A percentile compares a stretch with the other conserved stretches of the same genome.
Conservation (phyloP, 2,113 vertebrate species). For the Pomatorhinus ruficollis region DNA sequence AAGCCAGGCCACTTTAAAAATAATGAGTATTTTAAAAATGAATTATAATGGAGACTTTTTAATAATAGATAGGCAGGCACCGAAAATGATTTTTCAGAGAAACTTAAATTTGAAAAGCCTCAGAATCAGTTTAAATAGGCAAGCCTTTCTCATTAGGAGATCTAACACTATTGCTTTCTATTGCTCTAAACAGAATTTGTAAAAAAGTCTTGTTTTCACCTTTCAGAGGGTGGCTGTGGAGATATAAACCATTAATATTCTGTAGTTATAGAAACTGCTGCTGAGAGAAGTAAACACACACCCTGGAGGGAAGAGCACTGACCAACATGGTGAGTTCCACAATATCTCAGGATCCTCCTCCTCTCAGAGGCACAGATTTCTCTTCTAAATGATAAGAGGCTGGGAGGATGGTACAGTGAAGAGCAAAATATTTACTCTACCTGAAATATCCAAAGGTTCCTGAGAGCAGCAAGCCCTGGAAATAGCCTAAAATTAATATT, state of each 20-base stretch:
- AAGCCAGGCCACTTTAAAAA: neutral
- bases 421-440: neutral
- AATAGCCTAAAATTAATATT: neutral
- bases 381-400: neutral
- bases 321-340: neutral
- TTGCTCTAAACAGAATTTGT: neutral
- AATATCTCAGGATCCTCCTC: neutral
- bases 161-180: neutral
- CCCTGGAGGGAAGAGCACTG: neutral
- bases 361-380: neutral
- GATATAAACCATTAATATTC: neutral
- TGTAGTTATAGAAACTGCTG: neutral
- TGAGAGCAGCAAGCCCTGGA: neutral
- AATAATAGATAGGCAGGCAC: neutral
- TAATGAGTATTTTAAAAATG: neutral
- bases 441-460: neutral
- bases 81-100: neutral
- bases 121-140: neutral
- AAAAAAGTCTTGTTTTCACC: neutral
- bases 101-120: neutral
- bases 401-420: neutral
- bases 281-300: neutral
- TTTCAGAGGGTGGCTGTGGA: neutral
- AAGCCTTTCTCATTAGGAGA: neutral
- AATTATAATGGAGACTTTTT: neutral